Percentiles rank a stretch among this genome's conserved stretches.
These are phyloP conservation scores for Rhagonycha fulva DNA, from an alignment of 2,888 invertebrate species.

Conservation along the genomic window DNA sequence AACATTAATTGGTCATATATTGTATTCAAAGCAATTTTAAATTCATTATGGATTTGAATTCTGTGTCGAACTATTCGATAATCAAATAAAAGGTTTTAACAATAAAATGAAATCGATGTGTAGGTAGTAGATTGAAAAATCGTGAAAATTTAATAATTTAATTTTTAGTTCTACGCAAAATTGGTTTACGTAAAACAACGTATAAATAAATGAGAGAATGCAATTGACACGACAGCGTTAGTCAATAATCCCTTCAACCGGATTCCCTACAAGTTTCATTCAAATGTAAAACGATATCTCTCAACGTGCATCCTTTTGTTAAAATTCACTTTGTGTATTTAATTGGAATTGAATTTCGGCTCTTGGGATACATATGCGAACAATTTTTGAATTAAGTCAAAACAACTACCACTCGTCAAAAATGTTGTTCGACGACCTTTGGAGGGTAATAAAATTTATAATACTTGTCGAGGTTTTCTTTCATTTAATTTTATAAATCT, in stretches of 20 bases:
- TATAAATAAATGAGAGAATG: conserved; percentile 5
- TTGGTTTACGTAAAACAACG: conserved; percentile 6
- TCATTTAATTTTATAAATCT: neutral
- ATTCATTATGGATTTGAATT: no score
- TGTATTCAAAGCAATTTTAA: no score
- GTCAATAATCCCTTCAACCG: conserved; percentile 18
- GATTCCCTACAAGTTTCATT: conserved; percentile 19
- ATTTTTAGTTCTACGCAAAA: neutral
- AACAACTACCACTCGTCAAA: neutral
- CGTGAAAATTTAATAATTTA: neutral
- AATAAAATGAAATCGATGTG: no score
- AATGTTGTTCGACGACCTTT: neutral
- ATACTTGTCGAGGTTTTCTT: neutral
- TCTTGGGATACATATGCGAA: conserved; percentile 5
- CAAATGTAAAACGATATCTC: conserved; percentile 21
- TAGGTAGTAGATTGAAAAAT: neutral
- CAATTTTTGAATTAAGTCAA: neutral
- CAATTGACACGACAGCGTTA: conserved; percentile 11
- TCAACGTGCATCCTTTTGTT: conserved; percentile 22
- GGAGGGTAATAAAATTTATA: neutral
- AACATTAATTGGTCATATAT: no score
- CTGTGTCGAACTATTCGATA: no score
- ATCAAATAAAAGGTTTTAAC: no score
- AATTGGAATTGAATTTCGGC: conserved; percentile 21
- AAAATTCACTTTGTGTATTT: conserved; percentile 19